phyloP scores from a whole-genome alignment of 2,888 invertebrate species.

The Erebia palarica region DNA sequence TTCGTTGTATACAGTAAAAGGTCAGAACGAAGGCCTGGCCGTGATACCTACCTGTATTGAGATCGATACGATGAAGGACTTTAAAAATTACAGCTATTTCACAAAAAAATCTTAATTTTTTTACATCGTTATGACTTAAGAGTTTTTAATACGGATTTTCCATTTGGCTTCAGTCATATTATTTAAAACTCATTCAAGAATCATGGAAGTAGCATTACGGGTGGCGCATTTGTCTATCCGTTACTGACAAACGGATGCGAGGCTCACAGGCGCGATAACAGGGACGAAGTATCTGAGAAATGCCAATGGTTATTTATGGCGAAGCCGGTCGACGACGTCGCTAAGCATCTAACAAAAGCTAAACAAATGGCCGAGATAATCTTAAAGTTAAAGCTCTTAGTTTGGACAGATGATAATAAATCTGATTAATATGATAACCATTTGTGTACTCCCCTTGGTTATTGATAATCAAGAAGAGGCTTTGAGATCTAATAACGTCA shows the following conservation, averaged over 20 bases:
- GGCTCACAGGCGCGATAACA: constrained; percentile 65
- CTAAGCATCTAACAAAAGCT: constrained; percentile 68
- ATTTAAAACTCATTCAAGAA: constrained; percentile 45
- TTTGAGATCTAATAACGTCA: constrained; percentile 23
- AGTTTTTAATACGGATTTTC: not conserved
- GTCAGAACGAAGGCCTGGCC: constrained; percentile 41
- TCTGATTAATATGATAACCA: constrained; percentile 37
- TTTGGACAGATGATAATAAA: constrained; percentile 39
- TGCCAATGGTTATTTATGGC: constrained; percentile 77
- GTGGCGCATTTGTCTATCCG: constrained; percentile 62
- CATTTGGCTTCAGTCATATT: not conserved
- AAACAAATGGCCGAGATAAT: constrained; percentile 78
- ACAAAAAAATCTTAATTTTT: not conserved
- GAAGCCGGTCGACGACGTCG: constrained; percentile 58
- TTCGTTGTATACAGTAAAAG: constrained; percentile 43
- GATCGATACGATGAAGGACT: constrained; percentile 12
- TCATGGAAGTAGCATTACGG: constrained; percentile 61
- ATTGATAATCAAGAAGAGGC: constrained; percentile 15
- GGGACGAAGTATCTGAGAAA: constrained; percentile 69
- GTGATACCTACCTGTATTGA: constrained; percentile 25
- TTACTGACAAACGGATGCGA: constrained; percentile 77
- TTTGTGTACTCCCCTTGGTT: not conserved
- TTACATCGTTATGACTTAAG: too few species aligned
- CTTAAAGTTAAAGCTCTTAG: constrained; percentile 51
- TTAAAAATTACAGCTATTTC: constrained; percentile 17